phyloP scores from a whole-genome alignment of 2,797 vertebrate genomes.

The Podarcis siculus region DNA sequence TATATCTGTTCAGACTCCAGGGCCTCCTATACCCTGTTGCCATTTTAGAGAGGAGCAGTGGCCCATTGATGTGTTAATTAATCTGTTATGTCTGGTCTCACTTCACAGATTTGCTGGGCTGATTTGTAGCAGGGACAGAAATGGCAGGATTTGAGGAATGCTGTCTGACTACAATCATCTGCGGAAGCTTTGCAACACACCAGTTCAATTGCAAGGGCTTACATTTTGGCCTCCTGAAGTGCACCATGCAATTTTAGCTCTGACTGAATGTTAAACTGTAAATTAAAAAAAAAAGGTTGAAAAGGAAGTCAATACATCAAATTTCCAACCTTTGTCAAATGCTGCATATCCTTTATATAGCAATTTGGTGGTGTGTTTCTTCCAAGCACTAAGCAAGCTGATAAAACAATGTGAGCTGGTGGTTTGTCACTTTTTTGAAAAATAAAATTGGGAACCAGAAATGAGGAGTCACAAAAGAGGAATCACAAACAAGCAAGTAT shows the following conservation, averaged over 20 bases:
- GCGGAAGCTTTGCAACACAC: slow-evolving; percentile 32
- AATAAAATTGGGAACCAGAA: neutral
- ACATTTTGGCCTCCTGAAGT: slow-evolving; percentile 33
- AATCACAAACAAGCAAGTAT: slow-evolving; percentile 28
- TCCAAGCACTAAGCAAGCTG: slow-evolving; percentile 21
- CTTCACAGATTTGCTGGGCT: slow-evolving; percentile 28
- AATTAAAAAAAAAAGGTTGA: slow-evolving; percentile 34
- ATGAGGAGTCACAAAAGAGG: slow-evolving; percentile 21
- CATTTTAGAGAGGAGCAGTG: neutral
- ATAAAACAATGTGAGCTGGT: slow-evolving; percentile 25
- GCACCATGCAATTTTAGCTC: slow-evolving; percentile 32
- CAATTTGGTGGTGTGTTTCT: slow-evolving; percentile 2
- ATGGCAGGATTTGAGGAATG: slow-evolving; percentile 28
- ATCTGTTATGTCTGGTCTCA: slow-evolving; percentile 45
- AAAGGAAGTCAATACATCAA: slow-evolving; percentile 44
- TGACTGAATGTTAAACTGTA: slow-evolving; percentile 26
- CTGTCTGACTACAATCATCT: slow-evolving; percentile 42
- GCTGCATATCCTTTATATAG: neutral
- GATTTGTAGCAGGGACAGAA: slow-evolving; percentile 45
- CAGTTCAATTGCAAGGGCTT: slow-evolving; percentile 4
- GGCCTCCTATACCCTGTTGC: neutral
- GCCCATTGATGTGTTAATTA: slow-evolving; percentile 35
- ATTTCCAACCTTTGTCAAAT: neutral
- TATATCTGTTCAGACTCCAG: neutral
- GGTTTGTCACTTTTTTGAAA: neutral